phyloP scores from a whole-genome alignment of 2,888 invertebrate genomes.

The Luffia ferchaultella region DNA sequence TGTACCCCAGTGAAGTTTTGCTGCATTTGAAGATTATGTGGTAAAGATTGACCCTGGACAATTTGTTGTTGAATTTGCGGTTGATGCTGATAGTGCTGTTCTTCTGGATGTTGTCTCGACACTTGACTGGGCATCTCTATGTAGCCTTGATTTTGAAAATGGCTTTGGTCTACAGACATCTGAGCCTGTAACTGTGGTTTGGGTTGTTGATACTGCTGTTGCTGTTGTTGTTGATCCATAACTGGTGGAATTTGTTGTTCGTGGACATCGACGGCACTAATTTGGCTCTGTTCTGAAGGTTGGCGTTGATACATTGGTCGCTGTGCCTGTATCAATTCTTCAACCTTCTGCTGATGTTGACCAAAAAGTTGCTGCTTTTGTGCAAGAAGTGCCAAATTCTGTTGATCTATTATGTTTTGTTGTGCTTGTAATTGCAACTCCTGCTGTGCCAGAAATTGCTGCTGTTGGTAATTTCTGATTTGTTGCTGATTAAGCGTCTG shows the following conservation, averaged over 20 bases:
- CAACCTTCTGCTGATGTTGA: conserved; percentile 59
- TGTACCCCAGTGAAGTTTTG: conserved; percentile 44
- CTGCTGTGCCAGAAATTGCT: conserved; percentile 60
- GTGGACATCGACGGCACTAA: conserved; percentile 40
- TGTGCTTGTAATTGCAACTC: conserved; percentile 59
- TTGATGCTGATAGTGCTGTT: conserved; percentile 42
- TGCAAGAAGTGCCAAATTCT: conserved; percentile 56
- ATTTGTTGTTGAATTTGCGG: conserved; percentile 20
- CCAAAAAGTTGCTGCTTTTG: conserved; percentile 60
- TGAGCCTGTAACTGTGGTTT: conserved; percentile 24
- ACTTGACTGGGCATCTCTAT: conserved; percentile 29
- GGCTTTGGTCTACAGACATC: conserved; percentile 46
- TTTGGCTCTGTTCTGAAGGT: conserved; percentile 53
- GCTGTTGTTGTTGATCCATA: conserved; percentile 36
- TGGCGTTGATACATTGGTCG: conserved; percentile 51
- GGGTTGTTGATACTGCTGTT: conserved; percentile 22
- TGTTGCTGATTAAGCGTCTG: conserved; percentile 56
- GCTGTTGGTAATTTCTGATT: conserved; percentile 48
- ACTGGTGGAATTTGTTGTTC: conserved; percentile 34
- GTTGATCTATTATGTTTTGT: conserved; percentile 65
- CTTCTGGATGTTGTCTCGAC: conserved; percentile 37
- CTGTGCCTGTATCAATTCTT: conserved; percentile 33
- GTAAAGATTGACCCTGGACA: conserved; percentile 50
- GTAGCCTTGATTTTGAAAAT: conserved; percentile 33
- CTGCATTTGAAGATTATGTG: conserved; percentile 41